Evolutionary conservation across 2,797 vertebrate genomes (phyloP).

Genomic region (Thunnus albacares): DNA sequence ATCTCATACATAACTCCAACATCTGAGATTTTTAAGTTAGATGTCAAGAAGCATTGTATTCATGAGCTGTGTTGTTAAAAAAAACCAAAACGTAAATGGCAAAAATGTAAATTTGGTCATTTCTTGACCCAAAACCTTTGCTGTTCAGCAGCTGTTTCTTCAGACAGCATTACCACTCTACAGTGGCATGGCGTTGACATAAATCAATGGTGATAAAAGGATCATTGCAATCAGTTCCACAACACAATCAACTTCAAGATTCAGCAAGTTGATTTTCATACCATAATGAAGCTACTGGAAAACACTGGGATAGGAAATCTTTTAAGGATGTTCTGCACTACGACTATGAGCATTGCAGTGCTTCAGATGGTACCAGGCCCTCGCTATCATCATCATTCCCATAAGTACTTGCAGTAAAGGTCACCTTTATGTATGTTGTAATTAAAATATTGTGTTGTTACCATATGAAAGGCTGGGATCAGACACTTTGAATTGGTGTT

Average conservation of each 20-base stretch:
- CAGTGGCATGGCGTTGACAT: no score
- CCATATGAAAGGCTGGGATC: conserved; percentile 6
- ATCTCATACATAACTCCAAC: neutral
- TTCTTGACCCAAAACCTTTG: neutral
- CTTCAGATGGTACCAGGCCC: neutral
- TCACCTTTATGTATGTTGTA: no score
- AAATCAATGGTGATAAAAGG: neutral
- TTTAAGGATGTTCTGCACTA: neutral
- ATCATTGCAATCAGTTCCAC: neutral
- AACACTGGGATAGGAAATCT: neutral
- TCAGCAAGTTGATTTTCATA: no score
- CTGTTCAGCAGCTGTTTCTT: no score
- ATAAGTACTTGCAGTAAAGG: neutral
- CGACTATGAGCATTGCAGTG: neutral
- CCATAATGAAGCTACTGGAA: neutral
- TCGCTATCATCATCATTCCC: neutral
- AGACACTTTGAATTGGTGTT: neutral
- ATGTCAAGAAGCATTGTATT: neutral
- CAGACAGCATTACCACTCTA: neutral
- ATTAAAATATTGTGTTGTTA: conserved; percentile 14
- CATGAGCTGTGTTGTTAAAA: no score
- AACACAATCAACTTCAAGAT: no score
- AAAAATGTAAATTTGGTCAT: no score
- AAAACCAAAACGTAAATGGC: no score
- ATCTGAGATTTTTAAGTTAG: neutral